Conservation (phyloP, 2,797 vertebrate genomes). For the Spea hammondii region DNA sequence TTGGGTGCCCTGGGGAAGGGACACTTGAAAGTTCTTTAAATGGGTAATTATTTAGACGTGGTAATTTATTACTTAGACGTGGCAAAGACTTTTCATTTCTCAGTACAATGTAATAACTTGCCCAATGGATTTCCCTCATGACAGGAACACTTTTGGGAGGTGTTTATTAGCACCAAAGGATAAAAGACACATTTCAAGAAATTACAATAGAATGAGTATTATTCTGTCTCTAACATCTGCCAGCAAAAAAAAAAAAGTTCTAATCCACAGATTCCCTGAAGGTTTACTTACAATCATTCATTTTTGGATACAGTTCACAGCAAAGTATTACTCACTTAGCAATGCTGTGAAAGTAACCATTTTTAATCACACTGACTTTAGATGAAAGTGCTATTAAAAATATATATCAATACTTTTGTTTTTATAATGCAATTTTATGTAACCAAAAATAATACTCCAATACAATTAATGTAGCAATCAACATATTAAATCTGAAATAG, state of each 20-base stretch:
- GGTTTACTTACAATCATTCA: constrained; percentile 34
- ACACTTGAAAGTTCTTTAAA: too few relatives aligned
- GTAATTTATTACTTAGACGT: too few relatives aligned
- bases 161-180: constrained; percentile 38
- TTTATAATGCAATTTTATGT: too few relatives aligned
- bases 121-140: constrained; percentile 30
- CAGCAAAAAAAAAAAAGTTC: constrained; percentile 38
- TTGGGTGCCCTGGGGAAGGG: too few relatives aligned
- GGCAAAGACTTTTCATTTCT: constrained; percentile 33
- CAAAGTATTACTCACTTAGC: background rate
- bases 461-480: too few relatives aligned
- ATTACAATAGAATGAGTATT: constrained; percentile 33
- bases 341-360: background rate
- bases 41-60: too few relatives aligned
- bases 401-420: too few relatives aligned
- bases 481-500: too few relatives aligned
- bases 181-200: constrained; percentile 46
- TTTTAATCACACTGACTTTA: too few relatives aligned
- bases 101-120: constrained; percentile 29
- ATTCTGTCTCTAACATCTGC: constrained; percentile 32
- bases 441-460: too few relatives aligned
- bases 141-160: constrained; percentile 36
- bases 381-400: too few relatives aligned
- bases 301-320: constrained; percentile 21
- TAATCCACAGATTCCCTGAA: constrained; percentile 30